These are phyloP conservation scores for Sphenopsis melanotis DNA, from an alignment of 2,797 vertebrate genomes.

Conservation along the genomic window DNA sequence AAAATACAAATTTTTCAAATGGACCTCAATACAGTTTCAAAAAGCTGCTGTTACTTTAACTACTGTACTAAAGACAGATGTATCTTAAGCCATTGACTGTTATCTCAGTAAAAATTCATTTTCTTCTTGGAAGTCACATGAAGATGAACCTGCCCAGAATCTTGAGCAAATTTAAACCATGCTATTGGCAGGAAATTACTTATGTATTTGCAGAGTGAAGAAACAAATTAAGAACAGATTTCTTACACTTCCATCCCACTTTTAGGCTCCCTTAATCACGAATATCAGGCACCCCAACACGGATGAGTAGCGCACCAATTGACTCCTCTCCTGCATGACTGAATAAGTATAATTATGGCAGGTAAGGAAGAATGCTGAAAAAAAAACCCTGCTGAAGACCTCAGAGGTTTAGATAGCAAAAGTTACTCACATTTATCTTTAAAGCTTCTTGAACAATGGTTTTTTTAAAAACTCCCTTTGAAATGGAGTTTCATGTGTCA, in stretches of 20 bases:
- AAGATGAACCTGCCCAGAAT: background rate
- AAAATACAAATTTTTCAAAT: background rate
- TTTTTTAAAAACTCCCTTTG: background rate
- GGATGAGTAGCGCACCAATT: background rate
- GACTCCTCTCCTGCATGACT: background rate
- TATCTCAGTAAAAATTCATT: background rate
- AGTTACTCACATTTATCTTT: background rate
- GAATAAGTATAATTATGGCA: background rate
- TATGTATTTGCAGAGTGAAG: background rate
- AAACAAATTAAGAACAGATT: background rate
- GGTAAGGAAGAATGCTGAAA: background rate
- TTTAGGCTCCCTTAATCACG: background rate
- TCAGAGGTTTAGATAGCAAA: background rate
- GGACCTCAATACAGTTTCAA: background rate
- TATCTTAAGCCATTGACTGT: background rate
- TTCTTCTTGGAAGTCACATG: background rate
- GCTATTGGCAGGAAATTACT: background rate
- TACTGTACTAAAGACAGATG: background rate
- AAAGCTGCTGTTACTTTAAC: background rate
- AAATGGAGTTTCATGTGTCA: background rate
- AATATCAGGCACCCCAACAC: background rate
- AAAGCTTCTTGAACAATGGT: background rate
- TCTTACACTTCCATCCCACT: background rate
- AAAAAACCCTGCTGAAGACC: background rate
- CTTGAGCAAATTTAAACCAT: background rate